Conservation (phyloP, 2,797 vertebrate genomes). For the Lutjanus campechanus region DNA sequence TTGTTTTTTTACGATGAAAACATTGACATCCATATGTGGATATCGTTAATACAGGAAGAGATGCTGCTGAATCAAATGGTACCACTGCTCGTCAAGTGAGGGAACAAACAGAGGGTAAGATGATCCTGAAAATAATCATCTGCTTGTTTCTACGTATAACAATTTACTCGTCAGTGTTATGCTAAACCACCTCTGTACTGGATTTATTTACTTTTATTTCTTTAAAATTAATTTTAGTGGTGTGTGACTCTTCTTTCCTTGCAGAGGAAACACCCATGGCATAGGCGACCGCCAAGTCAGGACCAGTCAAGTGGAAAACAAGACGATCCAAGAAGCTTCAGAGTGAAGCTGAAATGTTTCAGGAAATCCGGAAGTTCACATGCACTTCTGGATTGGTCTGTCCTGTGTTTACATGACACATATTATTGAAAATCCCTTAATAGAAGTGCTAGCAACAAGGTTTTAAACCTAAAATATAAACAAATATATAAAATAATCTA, state of each 20-base stretch:
- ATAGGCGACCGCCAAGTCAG: not conserved
- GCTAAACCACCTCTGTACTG: not conserved
- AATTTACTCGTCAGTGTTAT: too few relatives aligned
- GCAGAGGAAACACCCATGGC: constrained; percentile 25
- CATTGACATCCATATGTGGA: not conserved
- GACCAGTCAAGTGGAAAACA: not conserved
- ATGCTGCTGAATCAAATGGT: constrained; percentile 15
- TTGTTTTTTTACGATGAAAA: rapidly evolving
- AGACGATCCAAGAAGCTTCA: not conserved
- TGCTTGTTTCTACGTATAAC: too few relatives aligned
- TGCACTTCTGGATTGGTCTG: not conserved
- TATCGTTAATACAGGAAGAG: not conserved
- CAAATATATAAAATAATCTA: too few relatives aligned
- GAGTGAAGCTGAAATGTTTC: not conserved
- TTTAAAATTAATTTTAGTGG: not conserved
- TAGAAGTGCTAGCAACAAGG: not conserved
- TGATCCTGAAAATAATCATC: not conserved
- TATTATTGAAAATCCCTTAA: not conserved
- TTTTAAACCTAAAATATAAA: too few relatives aligned
- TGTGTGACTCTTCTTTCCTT: not conserved
- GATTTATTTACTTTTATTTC: too few relatives aligned
- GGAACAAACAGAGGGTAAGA: constrained; percentile 13
- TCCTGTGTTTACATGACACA: not conserved
- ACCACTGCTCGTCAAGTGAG: rapidly evolving
- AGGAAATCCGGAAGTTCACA: not conserved